Base-by-base conservation (phyloP, 2,888 invertebrate species). In the Cynaeus angustus region DNA sequence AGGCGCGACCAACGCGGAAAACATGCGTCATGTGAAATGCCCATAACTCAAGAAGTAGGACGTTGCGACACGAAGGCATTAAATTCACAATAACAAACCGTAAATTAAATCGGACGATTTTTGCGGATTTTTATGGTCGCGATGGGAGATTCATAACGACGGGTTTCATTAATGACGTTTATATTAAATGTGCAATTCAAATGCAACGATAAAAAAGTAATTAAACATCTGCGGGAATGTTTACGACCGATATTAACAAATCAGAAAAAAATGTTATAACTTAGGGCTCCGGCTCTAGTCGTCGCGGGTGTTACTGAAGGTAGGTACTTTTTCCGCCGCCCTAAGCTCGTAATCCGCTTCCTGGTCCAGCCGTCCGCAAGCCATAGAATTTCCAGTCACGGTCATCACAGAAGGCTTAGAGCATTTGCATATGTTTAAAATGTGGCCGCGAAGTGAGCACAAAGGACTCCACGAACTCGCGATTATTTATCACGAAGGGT, bases 341-440 rank as follows among this genome's bases (percentile, higher is more conserved):
- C 38, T 37, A 55, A 46, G 46, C 16, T 8, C 5, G 4, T 55
- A 59, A 59, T 59, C 59, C 30, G 43, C 43, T 45, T 46, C 33
- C 30, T 59, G 46, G 59, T 59, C 59, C 59, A 46, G 59, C 59
- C 59, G 59, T 59, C 78, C 77, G 77, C 79, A 78, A 68, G 70
- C 79, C 80, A 82, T 83, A 80, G 77, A 81, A 78, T 83, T 83
- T 83, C 83, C 75, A 80, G 83, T 83, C 84, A 84, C 83, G 83
- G 84, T 83, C 83, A 83, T 78, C 82, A 76, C 79, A 81, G 78
- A 78, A 80, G 82, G 81, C 80, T 81, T 82, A 79, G 74, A 74
- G 75, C 81, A 85, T 85, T 85, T 84, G 84, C 85, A 85, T 85
- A 84, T 79, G 83, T 83, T 85, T 83, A 83, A 84, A 83, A 84